Percentiles rank a stretch among this genome's conserved stretches.
Evolutionary conservation across 2,113 vertebrate genomes (phyloP).

Genomic region (Apaloderma vittatum): DNA sequence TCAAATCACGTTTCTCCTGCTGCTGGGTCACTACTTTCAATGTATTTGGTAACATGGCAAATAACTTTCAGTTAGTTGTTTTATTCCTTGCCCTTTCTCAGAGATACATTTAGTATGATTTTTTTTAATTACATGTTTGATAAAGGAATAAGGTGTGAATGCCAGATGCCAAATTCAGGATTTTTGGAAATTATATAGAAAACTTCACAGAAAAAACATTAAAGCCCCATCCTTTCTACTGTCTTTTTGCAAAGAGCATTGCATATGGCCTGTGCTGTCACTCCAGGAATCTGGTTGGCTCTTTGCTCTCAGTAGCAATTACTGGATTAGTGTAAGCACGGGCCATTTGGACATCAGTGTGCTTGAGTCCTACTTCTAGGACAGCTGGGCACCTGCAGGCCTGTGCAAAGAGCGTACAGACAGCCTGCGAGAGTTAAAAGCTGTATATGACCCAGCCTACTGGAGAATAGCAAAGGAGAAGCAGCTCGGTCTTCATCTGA

Average conservation of each 20-base stretch:
- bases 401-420: neutral
- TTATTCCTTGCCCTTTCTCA: neutral
- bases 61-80: neutral
- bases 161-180: neutral
- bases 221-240: neutral
- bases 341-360: neutral
- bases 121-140: neutral
- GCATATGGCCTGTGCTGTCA: fast-evolving
- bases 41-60: fast-evolving
- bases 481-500: neutral
- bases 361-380: neutral
- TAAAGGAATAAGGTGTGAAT: neutral
- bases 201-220: neutral
- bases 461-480: neutral
- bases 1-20: neutral
- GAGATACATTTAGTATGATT: fast-evolving
- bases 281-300: neutral
- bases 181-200: neutral
- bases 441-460: neutral
- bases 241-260: neutral
- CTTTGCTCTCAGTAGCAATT: neutral
- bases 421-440: neutral
- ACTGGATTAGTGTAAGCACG: neutral
- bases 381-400: neutral
- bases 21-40: neutral